These are phyloP conservation scores for Petrocephalus sullivani DNA, from an alignment of 2,797 vertebrate species.

Conservation along the genomic window DNA sequence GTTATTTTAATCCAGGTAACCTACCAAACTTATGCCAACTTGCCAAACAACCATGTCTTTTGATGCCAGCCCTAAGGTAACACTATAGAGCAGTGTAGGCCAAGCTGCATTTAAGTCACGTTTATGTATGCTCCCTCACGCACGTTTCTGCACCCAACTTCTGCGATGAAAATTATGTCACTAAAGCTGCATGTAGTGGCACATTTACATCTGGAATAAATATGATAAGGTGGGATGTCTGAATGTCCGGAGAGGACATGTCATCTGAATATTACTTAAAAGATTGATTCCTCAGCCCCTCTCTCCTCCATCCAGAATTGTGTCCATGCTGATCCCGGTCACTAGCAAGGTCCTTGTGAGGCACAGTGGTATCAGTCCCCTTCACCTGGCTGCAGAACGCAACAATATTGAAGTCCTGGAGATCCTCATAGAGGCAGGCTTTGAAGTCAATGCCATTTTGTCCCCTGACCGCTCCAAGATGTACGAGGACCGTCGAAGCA, in stretches of 20 bases:
- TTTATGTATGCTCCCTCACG: neutral
- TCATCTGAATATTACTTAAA: neutral
- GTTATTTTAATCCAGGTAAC: too few species aligned
- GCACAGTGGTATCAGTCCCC: constrained; percentile 72
- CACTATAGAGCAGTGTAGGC: too few species aligned
- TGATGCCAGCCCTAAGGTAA: too few species aligned
- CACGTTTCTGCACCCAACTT: neutral
- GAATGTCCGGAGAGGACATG: neutral
- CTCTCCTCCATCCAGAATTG: constrained; percentile 55
- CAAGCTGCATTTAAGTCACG: too few species aligned
- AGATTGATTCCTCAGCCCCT: neutral
- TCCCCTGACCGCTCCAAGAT: constrained; percentile 69
- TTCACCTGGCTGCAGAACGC: too few species aligned
- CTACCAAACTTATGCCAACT: too few species aligned
- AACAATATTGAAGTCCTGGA: too few species aligned
- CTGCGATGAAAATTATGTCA: neutral
- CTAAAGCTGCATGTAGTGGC: neutral
- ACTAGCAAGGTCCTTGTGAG: constrained; percentile 68
- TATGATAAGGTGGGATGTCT: neutral
- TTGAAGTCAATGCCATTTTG: constrained; percentile 69
- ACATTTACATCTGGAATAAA: neutral
- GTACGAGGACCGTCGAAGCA: constrained; percentile 76
- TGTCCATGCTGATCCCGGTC: constrained; percentile 71
- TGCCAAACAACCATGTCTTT: too few species aligned
- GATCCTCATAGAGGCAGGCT: constrained; percentile 45